These are phyloP conservation scores for Drosophila nigricruria DNA, from an alignment of 2,888 invertebrate genomes.

Conservation along the genomic window DNA sequence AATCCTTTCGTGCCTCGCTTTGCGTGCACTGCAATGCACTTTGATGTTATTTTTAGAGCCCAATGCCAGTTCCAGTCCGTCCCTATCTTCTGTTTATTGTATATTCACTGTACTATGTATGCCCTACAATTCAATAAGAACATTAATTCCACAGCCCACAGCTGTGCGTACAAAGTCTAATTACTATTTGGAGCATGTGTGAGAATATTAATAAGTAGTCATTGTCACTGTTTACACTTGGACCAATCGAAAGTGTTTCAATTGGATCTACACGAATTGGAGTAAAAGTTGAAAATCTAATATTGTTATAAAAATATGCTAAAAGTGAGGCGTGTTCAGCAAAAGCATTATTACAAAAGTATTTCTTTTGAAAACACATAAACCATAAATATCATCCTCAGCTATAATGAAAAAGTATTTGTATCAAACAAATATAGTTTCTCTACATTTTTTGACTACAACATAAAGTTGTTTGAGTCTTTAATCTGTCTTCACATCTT, in stretches of 20 bases:
- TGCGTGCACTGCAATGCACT: constrained; percentile 60
- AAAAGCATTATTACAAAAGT: neutral
- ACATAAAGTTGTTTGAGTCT: neutral
- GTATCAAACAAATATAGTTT: neutral
- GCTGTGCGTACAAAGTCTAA: constrained; percentile 39
- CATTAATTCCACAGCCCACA: constrained; percentile 16
- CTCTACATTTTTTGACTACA: neutral
- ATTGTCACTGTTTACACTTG: constrained; percentile 18
- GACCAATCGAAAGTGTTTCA: constrained; percentile 9
- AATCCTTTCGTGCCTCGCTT: constrained; percentile 73
- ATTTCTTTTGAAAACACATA: neutral
- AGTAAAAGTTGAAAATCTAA: neutral
- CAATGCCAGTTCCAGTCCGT: constrained; percentile 30
- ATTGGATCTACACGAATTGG: constrained; percentile 20
- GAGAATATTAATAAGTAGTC: constrained; percentile 25
- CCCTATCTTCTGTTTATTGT: constrained; percentile 3
- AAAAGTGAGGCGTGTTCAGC: too few species aligned
- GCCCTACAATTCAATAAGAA: constrained; percentile 19
- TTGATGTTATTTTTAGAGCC: constrained; percentile 67
- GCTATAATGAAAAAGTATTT: neutral
- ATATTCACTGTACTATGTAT: constrained; percentile 1
- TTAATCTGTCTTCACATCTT: neutral
- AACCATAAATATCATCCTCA: neutral
- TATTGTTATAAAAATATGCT: too few species aligned
- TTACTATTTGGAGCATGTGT: constrained; percentile 32